Conservation (phyloP, 2,888 invertebrate species). For the Ormyrus rosae region DNA sequence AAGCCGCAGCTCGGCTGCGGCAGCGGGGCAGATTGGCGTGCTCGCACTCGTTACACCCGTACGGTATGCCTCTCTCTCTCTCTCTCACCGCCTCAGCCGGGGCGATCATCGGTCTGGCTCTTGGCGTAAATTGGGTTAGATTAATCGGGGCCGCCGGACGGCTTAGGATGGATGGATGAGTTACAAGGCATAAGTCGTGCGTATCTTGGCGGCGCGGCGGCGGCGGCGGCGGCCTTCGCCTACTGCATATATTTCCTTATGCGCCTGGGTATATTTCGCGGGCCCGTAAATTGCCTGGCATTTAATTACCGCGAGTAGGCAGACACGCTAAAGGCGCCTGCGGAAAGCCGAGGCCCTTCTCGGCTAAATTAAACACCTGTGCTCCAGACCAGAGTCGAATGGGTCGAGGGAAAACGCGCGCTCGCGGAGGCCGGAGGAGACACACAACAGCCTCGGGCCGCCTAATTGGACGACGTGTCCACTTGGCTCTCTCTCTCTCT, state of each 20-base stretch:
- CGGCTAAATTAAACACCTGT: slow-evolving; percentile 70
- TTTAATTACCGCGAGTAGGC: slow-evolving; percentile 75
- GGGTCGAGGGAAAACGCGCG: slow-evolving; percentile 40
- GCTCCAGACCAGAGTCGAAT: slow-evolving; percentile 64
- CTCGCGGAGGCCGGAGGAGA: no score
- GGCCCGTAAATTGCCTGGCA: slow-evolving; percentile 72
- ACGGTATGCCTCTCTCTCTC: slow-evolving; percentile 25
- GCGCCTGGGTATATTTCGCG: no score
- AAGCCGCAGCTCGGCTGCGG: not conserved
- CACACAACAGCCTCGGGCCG: not conserved
- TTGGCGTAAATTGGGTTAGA: slow-evolving; percentile 64
- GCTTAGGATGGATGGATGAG: slow-evolving; percentile 63
- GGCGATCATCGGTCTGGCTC: slow-evolving; percentile 58
- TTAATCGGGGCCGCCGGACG: slow-evolving; percentile 62
- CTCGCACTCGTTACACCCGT: not conserved
- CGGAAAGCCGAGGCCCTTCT: slow-evolving; percentile 5
- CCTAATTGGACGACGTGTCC: slow-evolving; percentile 31
- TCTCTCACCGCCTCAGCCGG: slow-evolving; percentile 4
- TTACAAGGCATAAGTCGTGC: slow-evolving; percentile 60
- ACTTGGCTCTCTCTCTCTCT: slow-evolving; percentile 1
- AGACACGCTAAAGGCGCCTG: slow-evolving; percentile 66
- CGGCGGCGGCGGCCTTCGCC: no score
- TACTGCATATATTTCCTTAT: no score
- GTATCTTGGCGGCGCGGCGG: slow-evolving; percentile 55
- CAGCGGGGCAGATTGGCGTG: not conserved